phyloP scores from a whole-genome alignment of 2,797 vertebrate genomes.

The Chelidonichthys spinosus region DNA sequence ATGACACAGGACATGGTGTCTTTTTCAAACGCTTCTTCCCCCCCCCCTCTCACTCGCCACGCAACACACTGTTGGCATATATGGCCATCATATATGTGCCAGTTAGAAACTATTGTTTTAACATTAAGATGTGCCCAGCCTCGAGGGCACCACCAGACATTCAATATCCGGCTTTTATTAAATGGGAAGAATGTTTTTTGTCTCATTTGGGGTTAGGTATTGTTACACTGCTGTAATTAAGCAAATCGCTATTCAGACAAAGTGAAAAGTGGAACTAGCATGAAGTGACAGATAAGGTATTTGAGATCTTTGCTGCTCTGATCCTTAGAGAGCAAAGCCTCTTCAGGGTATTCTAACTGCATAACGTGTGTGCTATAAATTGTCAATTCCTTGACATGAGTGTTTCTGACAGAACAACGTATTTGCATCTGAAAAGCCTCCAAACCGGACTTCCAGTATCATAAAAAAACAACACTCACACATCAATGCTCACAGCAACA shows the following conservation, averaged over 20 bases:
- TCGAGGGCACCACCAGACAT: background rate
- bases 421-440: conserved; percentile 44
- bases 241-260: background rate
- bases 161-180: background rate
- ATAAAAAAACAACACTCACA: conserved; percentile 3
- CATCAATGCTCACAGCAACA: conserved; percentile 16
- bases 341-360: conserved; percentile 15
- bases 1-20: conserved; percentile 30
- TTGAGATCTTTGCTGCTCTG: background rate
- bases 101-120: background rate
- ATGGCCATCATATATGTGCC: background rate
- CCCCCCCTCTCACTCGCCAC: conserved; percentile 5
- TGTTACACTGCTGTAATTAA: background rate
- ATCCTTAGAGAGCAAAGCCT: conserved; percentile 9
- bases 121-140: background rate
- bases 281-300: background rate
- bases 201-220: background rate
- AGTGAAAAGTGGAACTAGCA: background rate
- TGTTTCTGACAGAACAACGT: conserved; percentile 17
- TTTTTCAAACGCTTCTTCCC: conserved; percentile 15
- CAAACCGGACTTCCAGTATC: conserved; percentile 22
- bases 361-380: conserved; percentile 17
- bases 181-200: background rate
- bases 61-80: background rate
- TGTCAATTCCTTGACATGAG: background rate